Evolutionary conservation across 2,888 invertebrate species (phyloP).

Genomic region (Lasioglossum oenotherae): DNA sequence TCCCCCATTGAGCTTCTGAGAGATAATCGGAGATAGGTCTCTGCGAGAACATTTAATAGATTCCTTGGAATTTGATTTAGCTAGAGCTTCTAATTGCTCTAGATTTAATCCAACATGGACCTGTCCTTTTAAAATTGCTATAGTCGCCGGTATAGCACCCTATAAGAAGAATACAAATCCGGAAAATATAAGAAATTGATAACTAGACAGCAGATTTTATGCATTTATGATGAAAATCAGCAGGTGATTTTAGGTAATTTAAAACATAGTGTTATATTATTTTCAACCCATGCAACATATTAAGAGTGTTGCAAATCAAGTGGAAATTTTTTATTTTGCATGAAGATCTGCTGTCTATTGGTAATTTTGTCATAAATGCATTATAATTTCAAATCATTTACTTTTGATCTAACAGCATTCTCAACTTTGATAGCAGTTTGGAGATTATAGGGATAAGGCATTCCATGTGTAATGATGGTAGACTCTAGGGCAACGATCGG

Average conservation of each 20-base stretch:
- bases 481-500: constrained; percentile 98
- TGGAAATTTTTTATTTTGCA: too few relatives aligned
- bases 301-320: too few relatives aligned
- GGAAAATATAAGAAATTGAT: constrained; percentile 35
- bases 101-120: constrained; percentile 91
- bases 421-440: constrained; percentile 94
- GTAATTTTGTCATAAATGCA: background rate
- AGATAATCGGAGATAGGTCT: constrained; percentile 92
- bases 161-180: constrained; percentile 84
- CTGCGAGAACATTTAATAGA: constrained; percentile 94
- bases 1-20: constrained; percentile 92
- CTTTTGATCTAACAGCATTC: constrained; percentile 88
- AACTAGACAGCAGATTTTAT: too few relatives aligned
- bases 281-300: too few relatives aligned
- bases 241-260: too few relatives aligned
- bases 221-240: too few relatives aligned
- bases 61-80: constrained; percentile 84
- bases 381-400: constrained; percentile 28
- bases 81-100: constrained; percentile 88
- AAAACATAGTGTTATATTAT: too few relatives aligned
- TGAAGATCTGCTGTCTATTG: too few relatives aligned
- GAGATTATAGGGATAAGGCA: constrained; percentile 97
- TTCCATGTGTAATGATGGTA: constrained; percentile 99
- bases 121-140: constrained; percentile 94
- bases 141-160: constrained; percentile 96